Base-by-base conservation (phyloP, 64 coral and sea anemone genomes). In the Acropora tenuis region DNA sequence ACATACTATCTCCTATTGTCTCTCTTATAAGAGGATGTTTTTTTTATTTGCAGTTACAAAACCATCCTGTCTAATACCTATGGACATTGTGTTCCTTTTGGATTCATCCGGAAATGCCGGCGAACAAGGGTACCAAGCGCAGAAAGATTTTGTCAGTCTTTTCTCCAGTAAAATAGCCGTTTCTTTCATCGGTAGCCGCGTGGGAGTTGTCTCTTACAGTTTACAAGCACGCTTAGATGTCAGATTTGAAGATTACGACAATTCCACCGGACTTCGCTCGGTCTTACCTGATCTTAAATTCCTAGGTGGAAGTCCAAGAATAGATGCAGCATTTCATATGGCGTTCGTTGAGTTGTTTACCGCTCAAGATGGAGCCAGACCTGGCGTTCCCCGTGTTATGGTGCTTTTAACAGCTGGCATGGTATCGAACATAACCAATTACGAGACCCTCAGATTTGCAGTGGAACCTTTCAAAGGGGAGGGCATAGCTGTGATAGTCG, bases 401-500 rank as follows among this genome's bases (percentile, higher is more conserved):
- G 80, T 91, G 17, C 52, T 91, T 11, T 75, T 91, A 19, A 60
- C 89, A 12, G 71, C 83, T 71, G 88, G 77, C 10, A 9, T 59
- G 8, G 79, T 16, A 18, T 9, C 63, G 9, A 69, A 84, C 41
- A 1, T 20, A 11, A 69, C 65, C 13, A 44, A 91, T 20, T 81
- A 82, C 68, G 47, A 82, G 52, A 74, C 63, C 8, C 78, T 90
- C 8, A 73, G 48, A 19, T 71, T 82, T 47, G 93, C 96, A n/a
- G 88, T 81, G 2, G 47, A 67, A 15, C 93, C 87, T 48, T 74
- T 87, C 19, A 91, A 86, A 20, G 72, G 48, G 41, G 47, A 89
- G 8, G 96, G 90, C 47, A 87, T 98, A 50, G 47, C 72, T 5
- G 75, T 98, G 41, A 90, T 95, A 16, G 90, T 80, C 1, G 96